Evolutionary conservation across 2,888 invertebrate genomes (phyloP).

Genomic region (Epicampocera succincta): DNA sequence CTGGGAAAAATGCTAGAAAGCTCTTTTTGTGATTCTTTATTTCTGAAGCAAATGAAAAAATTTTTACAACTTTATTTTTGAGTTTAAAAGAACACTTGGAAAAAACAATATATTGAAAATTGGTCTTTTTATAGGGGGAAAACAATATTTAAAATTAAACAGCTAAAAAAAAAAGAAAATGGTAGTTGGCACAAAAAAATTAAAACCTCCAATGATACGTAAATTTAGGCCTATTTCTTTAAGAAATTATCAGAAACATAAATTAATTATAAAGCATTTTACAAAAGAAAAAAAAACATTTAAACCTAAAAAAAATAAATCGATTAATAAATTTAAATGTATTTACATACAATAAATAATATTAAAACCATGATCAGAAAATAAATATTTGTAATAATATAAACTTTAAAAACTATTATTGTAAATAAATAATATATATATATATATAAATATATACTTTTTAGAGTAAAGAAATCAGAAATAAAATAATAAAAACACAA

Average conservation of each 20-base stretch:
- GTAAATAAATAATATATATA: conserved; percentile 75
- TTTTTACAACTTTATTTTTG: not conserved
- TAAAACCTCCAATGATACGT: conserved; percentile 78
- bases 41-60: conserved; percentile 57
- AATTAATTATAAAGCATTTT: conserved; percentile 72
- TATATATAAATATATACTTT: conserved; percentile 73
- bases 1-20: conserved; percentile 39
- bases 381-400: conserved; percentile 71
- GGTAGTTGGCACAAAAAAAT: conserved; percentile 58
- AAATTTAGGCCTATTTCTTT: conserved; percentile 82
- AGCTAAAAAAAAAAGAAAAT: conserved; percentile 41
- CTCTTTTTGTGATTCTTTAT: conserved; percentile 55
- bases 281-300: conserved; percentile 55
- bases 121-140: conserved; percentile 8
- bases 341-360: conserved; percentile 68
- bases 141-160: conserved; percentile 66
- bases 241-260: conserved; percentile 76
- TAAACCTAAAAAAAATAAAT: conserved; percentile 67
- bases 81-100: no score
- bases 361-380: conserved; percentile 57
- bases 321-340: conserved; percentile 49
- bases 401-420: conserved; percentile 74
- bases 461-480: conserved; percentile 79
- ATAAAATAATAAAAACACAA: conserved; percentile 72
- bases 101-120: no score